A percentile compares a stretch with the other conserved stretches of the same genome.
Conservation (phyloP, 2,888 invertebrate genomes). For the Volucella inanis region DNA sequence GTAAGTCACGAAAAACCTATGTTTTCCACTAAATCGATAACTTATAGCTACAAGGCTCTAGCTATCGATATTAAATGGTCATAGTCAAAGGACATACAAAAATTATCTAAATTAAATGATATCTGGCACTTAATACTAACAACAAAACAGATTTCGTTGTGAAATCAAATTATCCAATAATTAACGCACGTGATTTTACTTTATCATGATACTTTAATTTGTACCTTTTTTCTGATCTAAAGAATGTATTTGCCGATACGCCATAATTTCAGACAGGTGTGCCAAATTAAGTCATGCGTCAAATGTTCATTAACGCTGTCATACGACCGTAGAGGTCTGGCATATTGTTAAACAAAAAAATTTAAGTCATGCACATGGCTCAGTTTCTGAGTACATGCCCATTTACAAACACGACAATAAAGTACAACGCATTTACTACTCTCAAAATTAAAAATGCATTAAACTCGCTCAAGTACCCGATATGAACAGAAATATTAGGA, state of each 20-base stretch:
- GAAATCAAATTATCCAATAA: constrained; percentile 26
- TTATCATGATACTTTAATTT: constrained; percentile 41
- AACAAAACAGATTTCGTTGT: constrained; percentile 1
- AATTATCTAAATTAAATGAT: constrained; percentile 29
- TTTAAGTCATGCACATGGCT: too few relatives aligned
- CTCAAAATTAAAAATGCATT: too few relatives aligned
- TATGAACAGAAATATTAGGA: too few relatives aligned
- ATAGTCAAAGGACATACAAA: constrained; percentile 1
- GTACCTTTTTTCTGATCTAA: constrained; percentile 16
- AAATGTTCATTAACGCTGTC: background rate
- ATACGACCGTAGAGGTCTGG: too few relatives aligned
- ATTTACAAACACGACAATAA: too few relatives aligned
- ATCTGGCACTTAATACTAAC: constrained; percentile 15
- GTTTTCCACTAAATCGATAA: too few relatives aligned
- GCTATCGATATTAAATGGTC: too few relatives aligned
- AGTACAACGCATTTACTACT: too few relatives aligned
- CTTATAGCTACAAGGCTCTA: background rate
- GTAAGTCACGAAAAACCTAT: too few relatives aligned
- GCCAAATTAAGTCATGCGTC: constrained; percentile 16
- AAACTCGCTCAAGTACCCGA: too few relatives aligned
- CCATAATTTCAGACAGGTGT: constrained; percentile 4
- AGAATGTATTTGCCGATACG: background rate
- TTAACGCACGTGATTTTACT: constrained; percentile 30
- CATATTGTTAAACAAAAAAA: too few relatives aligned
- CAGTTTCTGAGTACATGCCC: too few relatives aligned